These are phyloP conservation scores for Chymomyza amoena DNA, from an alignment of 2,888 invertebrate species.

Conservation along the genomic window DNA sequence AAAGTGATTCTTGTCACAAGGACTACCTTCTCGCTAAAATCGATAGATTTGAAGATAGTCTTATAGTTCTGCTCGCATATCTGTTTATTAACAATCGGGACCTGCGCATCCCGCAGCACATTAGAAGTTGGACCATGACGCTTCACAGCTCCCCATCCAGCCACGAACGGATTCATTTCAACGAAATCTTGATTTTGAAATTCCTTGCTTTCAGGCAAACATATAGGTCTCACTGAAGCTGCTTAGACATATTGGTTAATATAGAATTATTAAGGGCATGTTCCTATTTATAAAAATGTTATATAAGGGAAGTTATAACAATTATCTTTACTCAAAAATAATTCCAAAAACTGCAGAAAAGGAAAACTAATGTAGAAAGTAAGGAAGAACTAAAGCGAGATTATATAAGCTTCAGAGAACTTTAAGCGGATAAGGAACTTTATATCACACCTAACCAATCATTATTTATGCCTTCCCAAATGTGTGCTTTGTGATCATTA, in stretches of 20 bases:
- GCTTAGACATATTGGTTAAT: constrained; percentile 21
- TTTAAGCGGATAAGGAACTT: no score
- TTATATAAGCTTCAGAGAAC: no score
- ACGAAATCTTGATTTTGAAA: constrained; percentile 72
- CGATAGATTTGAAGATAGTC: constrained; percentile 62
- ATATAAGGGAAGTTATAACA: not conserved
- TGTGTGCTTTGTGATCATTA: no score
- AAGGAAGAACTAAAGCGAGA: no score
- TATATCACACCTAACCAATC: no score
- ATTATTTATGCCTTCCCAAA: no score
- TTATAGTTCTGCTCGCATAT: constrained; percentile 78
- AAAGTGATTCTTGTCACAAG: no score
- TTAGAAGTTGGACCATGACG: constrained; percentile 74
- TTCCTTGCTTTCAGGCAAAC: constrained; percentile 83
- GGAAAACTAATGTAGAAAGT: no score
- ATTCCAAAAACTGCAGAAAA: no score
- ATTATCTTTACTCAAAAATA: no score
- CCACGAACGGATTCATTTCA: constrained; percentile 84
- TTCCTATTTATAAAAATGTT: no score
- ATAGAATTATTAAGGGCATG: not conserved
- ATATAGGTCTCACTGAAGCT: constrained; percentile 87
- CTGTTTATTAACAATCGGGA: constrained; percentile 77
- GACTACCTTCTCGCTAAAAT: constrained; percentile 63
- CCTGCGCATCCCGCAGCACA: constrained; percentile 80
- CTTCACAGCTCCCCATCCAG: constrained; percentile 88